Conservation (phyloP, 2,113 vertebrate species). For the Casuarius casuarius region DNA sequence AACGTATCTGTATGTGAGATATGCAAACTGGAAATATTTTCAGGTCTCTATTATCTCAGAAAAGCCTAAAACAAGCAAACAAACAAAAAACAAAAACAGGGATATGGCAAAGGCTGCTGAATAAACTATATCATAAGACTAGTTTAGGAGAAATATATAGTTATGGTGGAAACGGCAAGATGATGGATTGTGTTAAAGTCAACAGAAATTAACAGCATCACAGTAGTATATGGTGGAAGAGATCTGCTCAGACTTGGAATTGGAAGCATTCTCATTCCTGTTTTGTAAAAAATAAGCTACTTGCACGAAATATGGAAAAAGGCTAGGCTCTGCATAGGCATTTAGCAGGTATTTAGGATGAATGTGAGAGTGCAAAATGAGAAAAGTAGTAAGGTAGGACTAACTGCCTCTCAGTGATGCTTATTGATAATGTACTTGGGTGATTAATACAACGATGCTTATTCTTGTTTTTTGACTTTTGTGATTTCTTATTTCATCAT, state of each 20-base stretch:
- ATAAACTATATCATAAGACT: neutral
- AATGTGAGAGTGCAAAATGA: too few species aligned
- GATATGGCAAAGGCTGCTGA: neutral
- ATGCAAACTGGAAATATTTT: neutral
- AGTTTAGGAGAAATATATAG: neutral
- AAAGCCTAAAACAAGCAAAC: neutral
- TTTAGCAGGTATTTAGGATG: too few species aligned
- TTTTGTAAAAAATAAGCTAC: too few species aligned
- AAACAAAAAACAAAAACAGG: neutral
- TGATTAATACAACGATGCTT: neutral
- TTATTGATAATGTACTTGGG: neutral
- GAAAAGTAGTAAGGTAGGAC: too few species aligned
- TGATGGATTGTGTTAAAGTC: neutral
- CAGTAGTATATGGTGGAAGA: neutral
- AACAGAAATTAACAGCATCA: neutral
- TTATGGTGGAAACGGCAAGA: neutral
- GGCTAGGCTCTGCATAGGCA: neutral
- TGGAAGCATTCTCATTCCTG: neutral
- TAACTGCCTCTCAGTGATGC: neutral
- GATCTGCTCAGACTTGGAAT: neutral
- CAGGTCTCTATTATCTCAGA: neutral
- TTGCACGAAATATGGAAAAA: neutral
- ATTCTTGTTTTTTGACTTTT: neutral
- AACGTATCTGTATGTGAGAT: neutral
- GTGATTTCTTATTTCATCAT: neutral